Evolutionary conservation across 1,140 invertebrate genomes (phyloP), one percentile per base, ranked within the genome.

Genomic region (Drosophila melanica): DNA sequence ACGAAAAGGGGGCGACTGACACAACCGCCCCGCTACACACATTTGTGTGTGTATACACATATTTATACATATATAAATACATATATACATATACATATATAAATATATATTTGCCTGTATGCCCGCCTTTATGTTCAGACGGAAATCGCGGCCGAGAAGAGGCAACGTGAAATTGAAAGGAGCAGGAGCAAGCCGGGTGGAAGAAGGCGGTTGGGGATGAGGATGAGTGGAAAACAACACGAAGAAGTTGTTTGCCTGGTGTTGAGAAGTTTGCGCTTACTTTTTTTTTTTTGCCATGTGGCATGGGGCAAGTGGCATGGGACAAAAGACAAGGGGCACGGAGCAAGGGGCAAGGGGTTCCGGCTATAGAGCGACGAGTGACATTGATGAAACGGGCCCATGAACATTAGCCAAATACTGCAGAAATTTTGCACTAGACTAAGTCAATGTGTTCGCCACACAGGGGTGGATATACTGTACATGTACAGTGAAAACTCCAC

Each of bases 401-500:
- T 66, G 78, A 75, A 82, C 79, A 84, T 79, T 84, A 84, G 79
- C 80, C 74, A 84, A 82, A 82, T 84, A 77, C 64, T 79, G 73
- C 62, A 71, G 64, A 79, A 70, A 81, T 81, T 81, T 74, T 60
- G 64, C 79, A 81, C 79, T 60, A 59, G 18, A 62, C 18, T 12
- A 11, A n/a, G 27, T 47, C 16, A 37, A 18, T 50, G n/a, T n/a
- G 12, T 14, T 0, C 7, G 5, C 18, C 44, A 14, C 42, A 58
- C n/a, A 27, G 23, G 55, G 55, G 55, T 55, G 35, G 35, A 27
- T 42, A 44, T 42, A 42, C 27, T 42, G 3, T 45, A 14, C 30
- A 9, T 23, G 33, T 35, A 35, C 33, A 35, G 33, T 35, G 9
- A 35, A 9, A 8, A 35, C 33, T 35, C 7, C 33, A 10, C 3